phyloP scores from a whole-genome alignment of 2,113 vertebrate genomes.

The Datnioides undecimradiatus region DNA sequence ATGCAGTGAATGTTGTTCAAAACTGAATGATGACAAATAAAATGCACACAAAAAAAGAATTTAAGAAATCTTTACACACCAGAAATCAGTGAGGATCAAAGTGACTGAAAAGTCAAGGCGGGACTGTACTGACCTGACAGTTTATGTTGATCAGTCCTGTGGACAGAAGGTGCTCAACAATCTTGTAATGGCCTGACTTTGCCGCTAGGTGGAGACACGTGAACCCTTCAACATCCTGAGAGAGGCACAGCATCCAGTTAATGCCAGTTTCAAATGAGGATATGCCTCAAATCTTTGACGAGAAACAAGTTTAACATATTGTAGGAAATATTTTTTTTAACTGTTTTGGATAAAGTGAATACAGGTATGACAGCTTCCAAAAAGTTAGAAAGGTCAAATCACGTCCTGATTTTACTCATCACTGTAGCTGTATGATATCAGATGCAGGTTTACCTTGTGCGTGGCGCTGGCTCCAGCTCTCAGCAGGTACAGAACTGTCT shows the following conservation, averaged over 20 bases:
- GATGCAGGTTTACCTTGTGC: constrained; percentile 88
- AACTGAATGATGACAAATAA: neutral
- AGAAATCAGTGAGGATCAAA: neutral
- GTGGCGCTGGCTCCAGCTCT: constrained; percentile 93
- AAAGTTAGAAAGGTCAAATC: neutral
- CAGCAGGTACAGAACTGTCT: constrained; percentile 94
- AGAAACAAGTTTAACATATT: neutral
- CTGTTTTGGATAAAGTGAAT: no score
- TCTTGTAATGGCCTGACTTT: constrained; percentile 93
- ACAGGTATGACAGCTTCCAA: neutral
- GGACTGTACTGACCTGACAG: constrained; percentile 88
- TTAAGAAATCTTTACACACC: neutral
- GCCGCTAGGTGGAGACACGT: constrained; percentile 97
- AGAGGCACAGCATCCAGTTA: constrained; percentile 16
- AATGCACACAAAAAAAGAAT: neutral
- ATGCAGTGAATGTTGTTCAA: neutral
- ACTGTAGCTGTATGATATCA: neutral
- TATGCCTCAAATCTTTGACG: neutral
- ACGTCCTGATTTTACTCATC: neutral
- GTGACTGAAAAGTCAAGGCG: neutral
- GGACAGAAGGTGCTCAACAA: constrained; percentile 92
- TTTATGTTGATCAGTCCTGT: constrained; percentile 92
- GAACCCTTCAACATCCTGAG: constrained; percentile 94
- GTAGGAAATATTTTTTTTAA: neutral
- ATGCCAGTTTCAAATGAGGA: neutral